Percentiles rank a stretch among this genome's conserved stretches.
Evolutionary conservation across 2,888 invertebrate genomes (phyloP).

Genomic region (Pseudococcus jackbeardsleyi): DNA sequence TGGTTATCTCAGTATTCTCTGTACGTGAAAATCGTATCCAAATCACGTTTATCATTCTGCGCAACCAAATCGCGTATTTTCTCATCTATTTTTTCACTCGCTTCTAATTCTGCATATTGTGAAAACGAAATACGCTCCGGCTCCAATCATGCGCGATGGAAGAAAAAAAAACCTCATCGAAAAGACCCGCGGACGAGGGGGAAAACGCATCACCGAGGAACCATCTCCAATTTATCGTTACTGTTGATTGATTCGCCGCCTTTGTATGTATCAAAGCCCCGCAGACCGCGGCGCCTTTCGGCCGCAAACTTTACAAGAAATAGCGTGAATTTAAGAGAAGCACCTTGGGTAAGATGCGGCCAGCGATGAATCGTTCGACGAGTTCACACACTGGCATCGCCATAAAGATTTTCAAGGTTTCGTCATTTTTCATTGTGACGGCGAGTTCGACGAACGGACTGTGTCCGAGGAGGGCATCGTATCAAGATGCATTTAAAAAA

Average conservation of each 20-base stretch:
- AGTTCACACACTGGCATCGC: not conserved
- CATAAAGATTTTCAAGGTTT: conserved; percentile 10
- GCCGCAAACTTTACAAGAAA: not conserved
- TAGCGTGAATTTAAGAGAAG: not conserved
- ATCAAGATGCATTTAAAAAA: not conserved
- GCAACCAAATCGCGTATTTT: not conserved
- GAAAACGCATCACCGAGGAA: not conserved
- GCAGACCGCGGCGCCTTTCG: not conserved
- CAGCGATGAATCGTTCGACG: not conserved
- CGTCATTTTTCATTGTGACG: conserved; percentile 10
- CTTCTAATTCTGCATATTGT: not conserved
- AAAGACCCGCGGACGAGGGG: not conserved
- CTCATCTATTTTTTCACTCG: not conserved
- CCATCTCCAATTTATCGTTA: not conserved
- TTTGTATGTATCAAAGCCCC: not conserved
- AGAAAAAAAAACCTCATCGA: not conserved
- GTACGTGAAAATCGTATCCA: not conserved
- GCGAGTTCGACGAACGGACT: not conserved
- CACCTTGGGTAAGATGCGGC: not conserved
- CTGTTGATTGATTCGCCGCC: conserved; percentile 2
- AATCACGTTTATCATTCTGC: not conserved
- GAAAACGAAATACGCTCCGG: not conserved
- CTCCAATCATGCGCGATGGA: not conserved
- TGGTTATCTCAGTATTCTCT: not conserved
- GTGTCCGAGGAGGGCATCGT: not conserved